Percentiles rank a stretch among this genome's conserved stretches.
phyloP scores from a whole-genome alignment of 2,888 invertebrate genomes.

The Yponomeuta sedellus region DNA sequence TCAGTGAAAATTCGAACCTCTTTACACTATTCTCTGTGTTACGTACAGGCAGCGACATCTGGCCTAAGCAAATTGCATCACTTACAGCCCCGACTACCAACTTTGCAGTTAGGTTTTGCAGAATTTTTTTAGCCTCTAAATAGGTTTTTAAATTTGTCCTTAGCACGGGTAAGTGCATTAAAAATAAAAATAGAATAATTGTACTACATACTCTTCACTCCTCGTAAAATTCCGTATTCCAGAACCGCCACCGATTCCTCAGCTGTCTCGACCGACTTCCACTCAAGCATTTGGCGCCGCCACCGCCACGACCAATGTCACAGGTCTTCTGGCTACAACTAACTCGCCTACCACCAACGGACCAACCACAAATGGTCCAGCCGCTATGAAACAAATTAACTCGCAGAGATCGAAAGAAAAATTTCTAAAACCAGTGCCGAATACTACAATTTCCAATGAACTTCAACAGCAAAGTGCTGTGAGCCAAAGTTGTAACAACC shows the following conservation, averaged over 20 bases:
- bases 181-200: too few relatives aligned
- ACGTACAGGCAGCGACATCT: too few relatives aligned
- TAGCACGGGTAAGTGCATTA: too few relatives aligned
- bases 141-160: too few relatives aligned
- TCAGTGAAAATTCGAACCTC: too few relatives aligned
- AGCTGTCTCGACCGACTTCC: background rate
- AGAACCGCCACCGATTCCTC: background rate
- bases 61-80: too few relatives aligned
- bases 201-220: too few relatives aligned
- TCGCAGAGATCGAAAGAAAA: background rate
- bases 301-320: background rate
- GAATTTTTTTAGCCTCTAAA: too few relatives aligned
- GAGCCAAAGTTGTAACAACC: background rate
- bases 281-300: too few relatives aligned
- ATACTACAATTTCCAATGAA: conserved; percentile 2
- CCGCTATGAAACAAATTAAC: background rate
- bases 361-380: background rate
- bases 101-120: too few relatives aligned
- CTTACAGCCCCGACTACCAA: too few relatives aligned
- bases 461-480: background rate
- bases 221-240: background rate
- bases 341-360: background rate
- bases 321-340: background rate
- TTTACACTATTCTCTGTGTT: too few relatives aligned
- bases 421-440: conserved; percentile 8